Percentiles rank a stretch among this genome's conserved stretches.
Evolutionary conservation across 1,140 invertebrate species (phyloP).

Genomic region (Drosophila punjabiensis): DNA sequence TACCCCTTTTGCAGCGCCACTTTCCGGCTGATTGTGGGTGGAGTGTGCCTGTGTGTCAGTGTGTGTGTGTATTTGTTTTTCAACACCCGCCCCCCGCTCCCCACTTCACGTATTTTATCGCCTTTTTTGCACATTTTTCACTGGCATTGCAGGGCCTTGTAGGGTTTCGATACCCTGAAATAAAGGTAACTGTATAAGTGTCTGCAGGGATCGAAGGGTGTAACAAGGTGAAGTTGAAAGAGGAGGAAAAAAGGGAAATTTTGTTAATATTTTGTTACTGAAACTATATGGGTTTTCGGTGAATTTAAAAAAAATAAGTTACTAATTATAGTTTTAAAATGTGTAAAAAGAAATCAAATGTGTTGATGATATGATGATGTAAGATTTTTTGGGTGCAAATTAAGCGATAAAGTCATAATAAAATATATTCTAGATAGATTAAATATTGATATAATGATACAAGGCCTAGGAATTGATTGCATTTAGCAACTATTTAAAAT

Average conservation of each 20-base stretch:
- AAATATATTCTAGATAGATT: no score
- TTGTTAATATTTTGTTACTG: no score
- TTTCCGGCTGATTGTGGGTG: not conserved
- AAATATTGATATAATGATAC: no score
- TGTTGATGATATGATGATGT: no score
- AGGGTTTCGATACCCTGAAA: conserved; percentile 21
- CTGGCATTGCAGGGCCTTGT: conserved; percentile 7
- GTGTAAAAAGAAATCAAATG: no score
- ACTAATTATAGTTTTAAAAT: not conserved
- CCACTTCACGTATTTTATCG: conserved; percentile 45
- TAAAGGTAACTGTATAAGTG: no score
- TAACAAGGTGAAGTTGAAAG: no score
- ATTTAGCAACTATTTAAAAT: no score
- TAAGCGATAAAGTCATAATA: no score
- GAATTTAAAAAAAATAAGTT: not conserved
- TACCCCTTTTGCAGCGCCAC: not conserved
- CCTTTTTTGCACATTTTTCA: conserved; percentile 54
- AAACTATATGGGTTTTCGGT: no score
- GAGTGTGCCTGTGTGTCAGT: not conserved
- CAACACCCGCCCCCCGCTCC: not conserved
- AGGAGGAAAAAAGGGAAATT: not conserved
- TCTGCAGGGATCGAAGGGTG: not conserved
- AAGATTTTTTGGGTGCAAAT: no score
- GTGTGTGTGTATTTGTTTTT: conserved; percentile 15
- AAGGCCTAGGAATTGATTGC: no score